phyloP scores from a whole-genome alignment of 2,888 invertebrate genomes.

The Amiota mariae region DNA sequence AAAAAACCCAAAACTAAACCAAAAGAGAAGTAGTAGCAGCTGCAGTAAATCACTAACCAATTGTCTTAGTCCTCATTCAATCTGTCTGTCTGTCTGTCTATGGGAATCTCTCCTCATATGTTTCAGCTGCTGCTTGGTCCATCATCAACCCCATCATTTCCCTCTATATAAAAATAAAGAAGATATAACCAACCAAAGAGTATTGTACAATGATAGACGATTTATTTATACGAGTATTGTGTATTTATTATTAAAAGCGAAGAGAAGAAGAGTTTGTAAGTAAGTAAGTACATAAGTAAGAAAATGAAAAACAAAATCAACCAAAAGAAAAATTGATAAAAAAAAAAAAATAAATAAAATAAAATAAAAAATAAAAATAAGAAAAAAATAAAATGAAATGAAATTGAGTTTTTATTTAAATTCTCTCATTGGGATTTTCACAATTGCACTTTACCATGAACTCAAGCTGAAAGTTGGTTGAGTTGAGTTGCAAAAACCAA shows the following conservation, averaged over 20 bases:
- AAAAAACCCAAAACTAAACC: too few species aligned
- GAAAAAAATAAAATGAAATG: not conserved
- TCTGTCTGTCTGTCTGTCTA: too few species aligned
- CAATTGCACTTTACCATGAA: slow-evolving; percentile 22
- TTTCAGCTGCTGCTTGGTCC: too few species aligned
- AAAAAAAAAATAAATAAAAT: slow-evolving; percentile 19
- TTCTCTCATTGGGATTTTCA: not conserved
- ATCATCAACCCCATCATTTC: too few species aligned
- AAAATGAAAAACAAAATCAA: slow-evolving; percentile 5
- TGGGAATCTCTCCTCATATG: too few species aligned
- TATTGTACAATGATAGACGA: too few species aligned
- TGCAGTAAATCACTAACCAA: too few species aligned
- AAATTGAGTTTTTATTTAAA: slow-evolving; percentile 12
- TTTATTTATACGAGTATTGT: too few species aligned
- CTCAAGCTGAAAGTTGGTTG: slow-evolving; percentile 9
- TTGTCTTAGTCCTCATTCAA: too few species aligned
- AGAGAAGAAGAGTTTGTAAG: not conserved
- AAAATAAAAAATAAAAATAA: slow-evolving; percentile 7
- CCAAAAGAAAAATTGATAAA: slow-evolving; percentile 1
- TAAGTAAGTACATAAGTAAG: not conserved
- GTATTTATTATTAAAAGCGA: not conserved
- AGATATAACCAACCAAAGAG: too few species aligned
- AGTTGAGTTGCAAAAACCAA: not conserved
- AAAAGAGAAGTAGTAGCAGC: too few species aligned
- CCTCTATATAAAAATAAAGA: too few species aligned